phyloP scores from a whole-genome alignment of 2,113 vertebrate species.

The Campylomormyrus numenius region DNA sequence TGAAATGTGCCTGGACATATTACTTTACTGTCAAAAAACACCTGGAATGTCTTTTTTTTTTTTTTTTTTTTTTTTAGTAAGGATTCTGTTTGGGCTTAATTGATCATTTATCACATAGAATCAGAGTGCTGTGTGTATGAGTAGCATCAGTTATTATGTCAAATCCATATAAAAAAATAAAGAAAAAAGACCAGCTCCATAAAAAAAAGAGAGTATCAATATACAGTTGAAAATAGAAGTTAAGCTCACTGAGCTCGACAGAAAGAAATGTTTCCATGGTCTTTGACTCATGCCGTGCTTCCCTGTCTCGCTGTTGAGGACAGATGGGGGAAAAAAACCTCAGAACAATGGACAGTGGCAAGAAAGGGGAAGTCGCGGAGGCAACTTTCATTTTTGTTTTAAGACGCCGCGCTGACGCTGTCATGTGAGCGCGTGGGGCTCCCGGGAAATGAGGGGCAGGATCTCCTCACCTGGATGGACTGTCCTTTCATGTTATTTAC shows the following conservation, averaged over 20 bases:
- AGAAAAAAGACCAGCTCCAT: conserved; percentile 26
- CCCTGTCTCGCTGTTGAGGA: conserved; percentile 1
- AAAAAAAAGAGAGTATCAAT: conserved; percentile 35
- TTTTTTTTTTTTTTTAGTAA: neutral
- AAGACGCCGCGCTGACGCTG: neutral
- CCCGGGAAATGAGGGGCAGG: neutral
- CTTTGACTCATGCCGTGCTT: conserved; percentile 42
- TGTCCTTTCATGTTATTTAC: neutral
- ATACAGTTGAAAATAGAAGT: conserved; percentile 38
- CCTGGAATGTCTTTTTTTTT: neutral
- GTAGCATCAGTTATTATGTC: neutral
- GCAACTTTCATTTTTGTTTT: conserved; percentile 7
- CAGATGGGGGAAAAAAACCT: conserved; percentile 35
- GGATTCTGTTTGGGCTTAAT: neutral
- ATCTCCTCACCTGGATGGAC: neutral
- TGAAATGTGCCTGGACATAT: neutral
- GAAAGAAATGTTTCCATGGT: conserved; percentile 62
- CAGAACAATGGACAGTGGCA: conserved; percentile 44
- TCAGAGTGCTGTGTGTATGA: neutral
- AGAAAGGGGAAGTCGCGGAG: conserved; percentile 20
- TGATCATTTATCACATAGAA: neutral
- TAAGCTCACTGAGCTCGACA: conserved; percentile 46
- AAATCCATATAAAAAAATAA: neutral
- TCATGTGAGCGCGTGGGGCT: conserved; percentile 27
- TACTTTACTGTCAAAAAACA: neutral